Percentiles rank a stretch among this genome's conserved stretches.
These are phyloP conservation scores for Pseudochaenichthys georgianus DNA, from an alignment of 2,797 vertebrate species.

Conservation along the genomic window DNA sequence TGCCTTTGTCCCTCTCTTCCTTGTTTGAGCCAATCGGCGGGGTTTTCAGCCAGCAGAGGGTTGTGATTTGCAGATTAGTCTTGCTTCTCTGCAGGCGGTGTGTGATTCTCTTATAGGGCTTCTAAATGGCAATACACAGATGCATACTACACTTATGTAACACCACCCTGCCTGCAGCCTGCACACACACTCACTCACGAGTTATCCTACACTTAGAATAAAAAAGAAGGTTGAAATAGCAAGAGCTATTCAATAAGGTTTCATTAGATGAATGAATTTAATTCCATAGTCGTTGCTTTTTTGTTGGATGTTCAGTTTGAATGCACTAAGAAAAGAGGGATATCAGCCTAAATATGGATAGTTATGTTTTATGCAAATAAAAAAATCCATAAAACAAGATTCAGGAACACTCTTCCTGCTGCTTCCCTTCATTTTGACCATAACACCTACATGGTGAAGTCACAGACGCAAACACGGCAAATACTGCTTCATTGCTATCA, in stretches of 20 bases:
- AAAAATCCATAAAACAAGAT: no score
- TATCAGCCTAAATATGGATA: no score
- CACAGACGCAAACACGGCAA: constrained; percentile 21
- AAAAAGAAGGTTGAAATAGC: not conserved
- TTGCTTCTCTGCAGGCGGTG: constrained; percentile 36
- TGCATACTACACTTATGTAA: constrained; percentile 48
- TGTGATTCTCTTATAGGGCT: constrained; percentile 28
- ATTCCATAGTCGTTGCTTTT: not conserved
- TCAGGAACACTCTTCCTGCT: no score
- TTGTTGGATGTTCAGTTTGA: not conserved
- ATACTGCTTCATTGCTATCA: constrained; percentile 25
- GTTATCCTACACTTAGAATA: constrained; percentile 21
- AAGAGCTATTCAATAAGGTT: no score
- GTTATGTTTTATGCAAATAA: no score
- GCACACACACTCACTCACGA: constrained; percentile 13
- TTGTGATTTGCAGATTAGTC: constrained; percentile 64
- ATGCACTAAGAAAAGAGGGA: no score
- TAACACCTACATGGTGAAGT: constrained; percentile 34
- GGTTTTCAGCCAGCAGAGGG: constrained; percentile 22
- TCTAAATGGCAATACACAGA: constrained; percentile 44
- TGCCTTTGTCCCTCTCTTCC: constrained; percentile 36
- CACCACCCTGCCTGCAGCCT: constrained; percentile 54
- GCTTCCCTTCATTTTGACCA: not conserved
- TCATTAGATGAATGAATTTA: not conserved
- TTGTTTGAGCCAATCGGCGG: constrained; percentile 60